Evolutionary conservation across 1,140 invertebrate species (phyloP).

Genomic region (Danaus plexippus): DNA sequence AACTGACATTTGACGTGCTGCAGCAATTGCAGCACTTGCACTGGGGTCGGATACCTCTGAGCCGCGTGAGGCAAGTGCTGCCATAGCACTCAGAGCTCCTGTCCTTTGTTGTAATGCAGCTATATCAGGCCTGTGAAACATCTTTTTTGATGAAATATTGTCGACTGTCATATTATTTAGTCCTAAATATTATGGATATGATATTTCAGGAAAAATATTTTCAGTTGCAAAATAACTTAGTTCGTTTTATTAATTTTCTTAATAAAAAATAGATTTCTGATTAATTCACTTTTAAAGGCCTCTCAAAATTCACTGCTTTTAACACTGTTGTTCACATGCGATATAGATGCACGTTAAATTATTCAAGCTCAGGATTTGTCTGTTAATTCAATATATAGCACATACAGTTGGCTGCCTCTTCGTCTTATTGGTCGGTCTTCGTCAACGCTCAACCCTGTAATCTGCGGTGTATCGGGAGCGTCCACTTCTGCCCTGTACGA

Average conservation of each 20-base stretch:
- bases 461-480: constrained; percentile 52
- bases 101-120: constrained; percentile 76
- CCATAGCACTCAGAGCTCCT: constrained; percentile 49
- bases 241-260: no score
- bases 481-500: constrained; percentile 77
- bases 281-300: no score
- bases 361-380: no score
- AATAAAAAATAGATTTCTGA: no score
- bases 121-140: constrained; percentile 77
- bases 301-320: no score
- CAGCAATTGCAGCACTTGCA: constrained; percentile 30
- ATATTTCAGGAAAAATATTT: no score
- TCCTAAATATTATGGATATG: no score
- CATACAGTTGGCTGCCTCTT: constrained; percentile 85
- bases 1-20: constrained; percentile 81
- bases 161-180: no score
- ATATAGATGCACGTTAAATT: no score
- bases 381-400: constrained; percentile 25
- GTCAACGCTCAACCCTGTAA: constrained; percentile 74
- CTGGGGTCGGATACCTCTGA: constrained; percentile 34
- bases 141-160: background rate
- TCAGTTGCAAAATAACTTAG: no score
- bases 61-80: constrained; percentile 38
- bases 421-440: constrained; percentile 82
- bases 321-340: no score